A percentile compares a stretch with the other conserved stretches of the same genome.
phyloP scores from a whole-genome alignment of 2,888 invertebrate species.

The Epirrita christyi region DNA sequence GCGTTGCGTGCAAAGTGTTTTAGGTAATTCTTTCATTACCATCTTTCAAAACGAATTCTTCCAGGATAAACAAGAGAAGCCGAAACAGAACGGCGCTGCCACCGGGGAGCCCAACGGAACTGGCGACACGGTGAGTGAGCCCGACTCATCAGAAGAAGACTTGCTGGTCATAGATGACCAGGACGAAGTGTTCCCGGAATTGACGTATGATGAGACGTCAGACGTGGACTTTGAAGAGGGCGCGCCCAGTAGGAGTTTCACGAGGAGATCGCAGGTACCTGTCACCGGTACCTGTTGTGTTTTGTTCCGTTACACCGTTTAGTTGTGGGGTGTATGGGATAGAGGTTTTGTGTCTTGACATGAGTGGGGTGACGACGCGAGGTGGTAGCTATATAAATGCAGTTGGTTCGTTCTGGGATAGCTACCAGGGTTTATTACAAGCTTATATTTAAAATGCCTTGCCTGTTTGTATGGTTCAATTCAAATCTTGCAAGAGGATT shows the following conservation, averaged over 20 bases:
- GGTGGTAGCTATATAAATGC: background rate
- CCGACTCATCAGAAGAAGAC: conserved; percentile 51
- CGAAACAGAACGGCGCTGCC: conserved; percentile 55
- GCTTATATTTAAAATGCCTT: too few relatives aligned
- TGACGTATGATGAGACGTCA: conserved; percentile 74
- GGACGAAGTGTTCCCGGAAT: conserved; percentile 79
- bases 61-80: conserved; percentile 58
- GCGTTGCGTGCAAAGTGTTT: too few relatives aligned
- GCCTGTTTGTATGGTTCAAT: too few relatives aligned
- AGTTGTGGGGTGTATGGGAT: background rate
- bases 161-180: conserved; percentile 57
- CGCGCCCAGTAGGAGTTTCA: conserved; percentile 65
- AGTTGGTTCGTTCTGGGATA: background rate
- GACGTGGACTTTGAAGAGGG: conserved; percentile 67
- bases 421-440: too few relatives aligned
- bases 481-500: too few relatives aligned
- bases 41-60: conserved; percentile 30
- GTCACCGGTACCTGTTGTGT: conserved; percentile 43
- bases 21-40: too few relatives aligned
- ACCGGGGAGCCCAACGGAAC: conserved; percentile 51
- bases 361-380: background rate
- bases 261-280: conserved; percentile 76
- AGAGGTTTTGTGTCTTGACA: background rate
- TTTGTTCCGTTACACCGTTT: conserved; percentile 6
- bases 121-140: conserved; percentile 63